Base-by-base conservation (phyloP, 2,888 invertebrate species). In the Pristionchus fissidentatus region DNA sequence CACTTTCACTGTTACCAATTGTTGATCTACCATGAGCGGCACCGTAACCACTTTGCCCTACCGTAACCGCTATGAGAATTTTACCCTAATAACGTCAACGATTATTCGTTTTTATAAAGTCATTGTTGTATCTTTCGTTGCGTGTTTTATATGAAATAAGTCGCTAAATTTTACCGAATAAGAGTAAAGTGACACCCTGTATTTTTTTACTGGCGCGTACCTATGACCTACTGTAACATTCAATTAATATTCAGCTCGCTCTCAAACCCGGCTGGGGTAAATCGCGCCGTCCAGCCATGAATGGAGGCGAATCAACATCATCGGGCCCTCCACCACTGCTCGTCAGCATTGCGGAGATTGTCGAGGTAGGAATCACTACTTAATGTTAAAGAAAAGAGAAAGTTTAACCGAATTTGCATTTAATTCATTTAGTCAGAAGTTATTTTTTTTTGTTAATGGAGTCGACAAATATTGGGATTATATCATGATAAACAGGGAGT, bases 261-360 rank as follows among this genome's bases (percentile, higher is more conserved):
- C 41, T 22, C 66, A n/a, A 70, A 41, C 66, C 66, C 66, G 66
- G 3, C 62, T 32, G 19, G 66, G 66, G 41, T 70, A 41, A 41
- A 35, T 38, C 66, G 66, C 66, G 41, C 26, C 35, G 13, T 3
- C 19, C 32, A 35, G 26, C 13, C 26, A 60, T 35, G 38, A 19
- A 75, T 75, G 75, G 46, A 75, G 75, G 75, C 1, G 75, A 75
- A 32, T 75, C 75, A 3, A 49, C 75, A 2, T 75, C 75, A 46
- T 49, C 49, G 8, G 75, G 75, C 3, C 75, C 75, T 19, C 75
- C 75, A 1, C 75, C 75, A 46, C 75, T 75, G 46, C 79, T 79
- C 3, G 79, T 79, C n/a, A 43, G 41, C 55, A 57, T 79, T 38
- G 79, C 79, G 13, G 79, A 79, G 79, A 38, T 79, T 13, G 79